phyloP scores from a whole-genome alignment of 2,888 invertebrate genomes.

The Neocrepidodera transversa region DNA sequence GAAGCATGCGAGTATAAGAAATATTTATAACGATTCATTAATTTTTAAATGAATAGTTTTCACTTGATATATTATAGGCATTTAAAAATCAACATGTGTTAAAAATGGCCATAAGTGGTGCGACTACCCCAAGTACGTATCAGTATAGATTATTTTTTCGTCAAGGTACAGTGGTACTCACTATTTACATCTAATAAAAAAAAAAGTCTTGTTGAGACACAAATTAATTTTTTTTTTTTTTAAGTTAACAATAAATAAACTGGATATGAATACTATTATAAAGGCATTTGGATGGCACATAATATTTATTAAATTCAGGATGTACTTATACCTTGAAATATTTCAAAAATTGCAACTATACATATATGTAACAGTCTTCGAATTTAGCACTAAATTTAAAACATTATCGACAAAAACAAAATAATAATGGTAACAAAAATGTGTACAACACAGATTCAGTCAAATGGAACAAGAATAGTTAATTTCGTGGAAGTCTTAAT shows the following conservation, averaged over 20 bases:
- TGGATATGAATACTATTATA: conserved; percentile 13
- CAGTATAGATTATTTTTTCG: too few relatives aligned
- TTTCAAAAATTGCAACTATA: conserved; percentile 7
- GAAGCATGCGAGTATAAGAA: too few relatives aligned
- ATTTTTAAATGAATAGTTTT: too few relatives aligned
- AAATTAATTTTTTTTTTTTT: too few relatives aligned
- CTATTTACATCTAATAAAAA: conserved; percentile 9
- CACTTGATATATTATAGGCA: too few relatives aligned
- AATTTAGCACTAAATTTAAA: conserved; percentile 17
- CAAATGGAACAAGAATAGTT: conserved; percentile 9
- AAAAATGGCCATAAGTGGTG: too few relatives aligned
- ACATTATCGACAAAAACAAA: not conserved
- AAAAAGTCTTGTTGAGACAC: too few relatives aligned
- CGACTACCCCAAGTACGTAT: too few relatives aligned
- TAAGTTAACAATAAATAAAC: conserved; percentile 9
- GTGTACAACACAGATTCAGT: conserved; percentile 26
- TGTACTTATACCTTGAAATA: conserved; percentile 14
- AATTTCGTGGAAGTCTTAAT: conserved; percentile 17
- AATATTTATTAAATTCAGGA: conserved; percentile 12
- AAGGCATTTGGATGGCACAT: conserved; percentile 26
- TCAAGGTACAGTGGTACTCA: conserved; percentile 17
- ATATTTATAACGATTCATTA: too few relatives aligned
- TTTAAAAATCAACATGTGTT: too few relatives aligned
- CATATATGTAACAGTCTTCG: conserved; percentile 22
- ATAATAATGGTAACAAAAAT: conserved; percentile 9